phyloP scores from a whole-genome alignment of 2,797 vertebrate species.

The Malurus splendens region DNA sequence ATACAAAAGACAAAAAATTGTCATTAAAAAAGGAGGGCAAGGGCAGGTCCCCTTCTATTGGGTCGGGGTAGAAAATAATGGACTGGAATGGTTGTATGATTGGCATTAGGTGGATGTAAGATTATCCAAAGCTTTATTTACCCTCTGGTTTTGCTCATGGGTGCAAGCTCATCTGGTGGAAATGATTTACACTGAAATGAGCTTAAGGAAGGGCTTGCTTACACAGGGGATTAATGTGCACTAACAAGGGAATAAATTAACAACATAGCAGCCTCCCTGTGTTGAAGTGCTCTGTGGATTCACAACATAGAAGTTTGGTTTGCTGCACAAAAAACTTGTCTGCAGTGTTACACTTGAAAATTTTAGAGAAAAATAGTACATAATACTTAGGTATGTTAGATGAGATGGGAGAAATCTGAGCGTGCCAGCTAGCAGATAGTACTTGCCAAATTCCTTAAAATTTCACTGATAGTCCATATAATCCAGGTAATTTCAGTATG shows the following conservation, averaged over 20 bases:
- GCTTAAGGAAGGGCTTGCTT: conserved; percentile 21
- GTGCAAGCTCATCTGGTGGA: background rate
- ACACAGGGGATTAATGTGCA: background rate
- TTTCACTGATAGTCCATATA: background rate
- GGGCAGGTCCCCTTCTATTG: background rate
- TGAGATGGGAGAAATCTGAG: background rate
- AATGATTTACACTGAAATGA: conserved; percentile 7
- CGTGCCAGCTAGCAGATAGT: background rate
- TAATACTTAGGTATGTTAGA: background rate
- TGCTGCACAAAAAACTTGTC: background rate
- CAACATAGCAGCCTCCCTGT: background rate
- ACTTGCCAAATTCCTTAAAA: background rate
- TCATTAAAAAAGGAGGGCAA: background rate
- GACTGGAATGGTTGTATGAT: background rate
- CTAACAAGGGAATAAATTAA: conserved; percentile 7
- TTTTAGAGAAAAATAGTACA: background rate
- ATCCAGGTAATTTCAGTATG: background rate
- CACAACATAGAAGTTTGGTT: rapidly evolving
- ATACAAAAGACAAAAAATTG: background rate
- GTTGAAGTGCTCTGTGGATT: background rate
- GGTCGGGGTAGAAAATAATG: background rate
- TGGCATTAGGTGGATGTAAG: background rate
- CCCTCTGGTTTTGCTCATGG: background rate
- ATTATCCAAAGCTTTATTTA: background rate
- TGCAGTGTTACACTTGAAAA: rapidly evolving